Evolutionary conservation across 2,797 vertebrate genomes (phyloP).

Genomic region (Prionace glauca): DNA sequence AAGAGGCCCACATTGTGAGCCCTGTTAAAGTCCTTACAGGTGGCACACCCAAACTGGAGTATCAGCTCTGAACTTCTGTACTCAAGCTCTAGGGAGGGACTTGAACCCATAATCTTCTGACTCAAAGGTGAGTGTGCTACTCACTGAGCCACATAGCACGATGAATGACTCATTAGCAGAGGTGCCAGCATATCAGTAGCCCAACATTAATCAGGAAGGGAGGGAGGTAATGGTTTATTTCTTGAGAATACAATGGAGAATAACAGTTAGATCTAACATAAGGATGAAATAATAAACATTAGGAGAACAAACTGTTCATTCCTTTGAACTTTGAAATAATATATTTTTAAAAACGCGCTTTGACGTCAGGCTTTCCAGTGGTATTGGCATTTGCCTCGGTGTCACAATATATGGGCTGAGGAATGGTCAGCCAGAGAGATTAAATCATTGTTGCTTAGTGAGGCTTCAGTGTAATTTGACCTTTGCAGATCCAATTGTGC

Average conservation of each 20-base stretch:
- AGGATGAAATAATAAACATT: background rate
- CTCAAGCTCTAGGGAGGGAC: background rate
- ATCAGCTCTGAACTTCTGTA: background rate
- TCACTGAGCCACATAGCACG: background rate
- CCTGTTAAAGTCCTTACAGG: background rate
- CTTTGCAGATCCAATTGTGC: conserved; percentile 20
- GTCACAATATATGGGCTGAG: background rate
- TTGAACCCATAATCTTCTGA: background rate
- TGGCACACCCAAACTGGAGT: background rate
- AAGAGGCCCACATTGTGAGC: too few species aligned
- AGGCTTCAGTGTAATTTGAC: conserved; percentile 19
- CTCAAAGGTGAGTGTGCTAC: background rate
- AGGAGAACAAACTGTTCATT: background rate
- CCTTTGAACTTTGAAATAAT: background rate
- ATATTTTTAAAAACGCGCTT: background rate
- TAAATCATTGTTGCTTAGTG: background rate
- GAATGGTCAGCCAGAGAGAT: background rate
- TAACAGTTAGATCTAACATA: background rate
- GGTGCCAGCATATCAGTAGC: background rate
- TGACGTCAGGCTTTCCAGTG: background rate
- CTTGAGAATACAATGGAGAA: background rate
- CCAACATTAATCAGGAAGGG: background rate
- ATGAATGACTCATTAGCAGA: background rate
- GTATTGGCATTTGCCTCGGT: background rate
- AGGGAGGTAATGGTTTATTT: too few species aligned